Evolutionary conservation across 1,140 invertebrate genomes (phyloP), one percentile per base, ranked within the genome.

Genomic region (Leptopilina boulardi): DNA sequence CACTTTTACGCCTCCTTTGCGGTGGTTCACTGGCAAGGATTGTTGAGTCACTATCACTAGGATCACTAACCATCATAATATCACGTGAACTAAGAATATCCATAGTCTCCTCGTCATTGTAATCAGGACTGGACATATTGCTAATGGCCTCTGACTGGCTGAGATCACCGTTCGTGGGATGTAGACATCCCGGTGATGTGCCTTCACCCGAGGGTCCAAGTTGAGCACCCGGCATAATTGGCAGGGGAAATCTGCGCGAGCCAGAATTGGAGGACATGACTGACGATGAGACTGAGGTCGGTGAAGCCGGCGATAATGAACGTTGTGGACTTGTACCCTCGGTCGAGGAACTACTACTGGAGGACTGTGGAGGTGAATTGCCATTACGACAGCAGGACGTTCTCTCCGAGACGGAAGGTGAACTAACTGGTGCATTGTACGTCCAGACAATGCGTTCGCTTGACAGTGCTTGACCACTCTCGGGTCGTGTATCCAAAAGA

Each of bases 61-160:
- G 95, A 91, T 97, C 96, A 86, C 95, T 96, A 80, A 96, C 93
- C 91, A 96, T 95, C 95, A 97, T 96, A 42, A 95, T 92, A 80
- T 94, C 94, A 78, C 94, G 92, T 13, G 94, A 93, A 77, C 94
- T 94, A 11, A 93, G 88, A 76, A 94, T 93, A 79, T 93, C 93
- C 79, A 94, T 92, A 8, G 92, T 92, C 77, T 93, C 92, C 86
- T 94, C 94, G 86, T 97, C 96, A 90, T 96, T 95, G 89, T 96
- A 96, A 89, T 96, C 96, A 41, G 95, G 96, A 91, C 95, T 96
- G 80, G 95, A 96, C 89, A 97, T 96, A 91, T 96, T 96, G 77
- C 95, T 96, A 83, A 96, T 94, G 10, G 95, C 96, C 91, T 96
- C 95, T 38, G 95, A 95, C 80, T 95, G 92, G 85, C 95, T 95